These are phyloP conservation scores for Sebastes minor DNA, from an alignment of 2,797 vertebrate species.

Conservation along the genomic window DNA sequence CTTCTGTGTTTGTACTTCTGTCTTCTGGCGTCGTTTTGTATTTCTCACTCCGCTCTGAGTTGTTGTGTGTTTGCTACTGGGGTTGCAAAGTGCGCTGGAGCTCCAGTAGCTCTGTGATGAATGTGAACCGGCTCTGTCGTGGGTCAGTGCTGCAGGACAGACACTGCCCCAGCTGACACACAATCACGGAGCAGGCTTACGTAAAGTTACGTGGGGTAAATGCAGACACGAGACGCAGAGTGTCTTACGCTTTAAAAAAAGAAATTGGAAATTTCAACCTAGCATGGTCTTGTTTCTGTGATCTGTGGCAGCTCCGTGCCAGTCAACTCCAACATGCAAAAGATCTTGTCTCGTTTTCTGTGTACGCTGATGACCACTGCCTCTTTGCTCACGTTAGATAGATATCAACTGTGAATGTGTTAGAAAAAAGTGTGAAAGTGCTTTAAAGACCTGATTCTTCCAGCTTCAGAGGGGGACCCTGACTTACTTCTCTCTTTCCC, in stretches of 20 bases:
- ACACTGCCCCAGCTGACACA: slow-evolving; percentile 69
- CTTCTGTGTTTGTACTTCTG: slow-evolving; percentile 25
- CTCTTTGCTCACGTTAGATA: slow-evolving; percentile 58
- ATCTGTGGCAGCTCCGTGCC: slow-evolving; percentile 69
- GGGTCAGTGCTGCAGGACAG: slow-evolving; percentile 58
- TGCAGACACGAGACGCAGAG: background rate
- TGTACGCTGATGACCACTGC: slow-evolving; percentile 66
- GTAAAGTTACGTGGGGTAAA: background rate
- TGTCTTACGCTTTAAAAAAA: background rate
- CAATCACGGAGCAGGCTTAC: slow-evolving; percentile 44
- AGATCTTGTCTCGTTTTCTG: slow-evolving; percentile 58
- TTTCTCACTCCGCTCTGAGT: slow-evolving; percentile 22
- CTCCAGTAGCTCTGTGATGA: slow-evolving; percentile 50
- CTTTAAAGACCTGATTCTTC: background rate
- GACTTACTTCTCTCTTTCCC: slow-evolving; percentile 11
- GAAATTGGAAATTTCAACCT: background rate
- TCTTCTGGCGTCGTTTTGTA: slow-evolving; percentile 20
- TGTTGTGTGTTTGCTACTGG: slow-evolving; percentile 32
- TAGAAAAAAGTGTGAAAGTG: slow-evolving; percentile 35
- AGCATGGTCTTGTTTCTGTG: slow-evolving; percentile 38
- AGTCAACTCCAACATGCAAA: slow-evolving; percentile 62
- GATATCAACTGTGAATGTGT: slow-evolving; percentile 47
- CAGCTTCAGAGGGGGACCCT: background rate
- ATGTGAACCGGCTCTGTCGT: slow-evolving; percentile 51
- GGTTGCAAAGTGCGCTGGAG: slow-evolving; percentile 28